phyloP scores from a whole-genome alignment of 2,113 vertebrate genomes.

The Pycnonotus jocosus region DNA sequence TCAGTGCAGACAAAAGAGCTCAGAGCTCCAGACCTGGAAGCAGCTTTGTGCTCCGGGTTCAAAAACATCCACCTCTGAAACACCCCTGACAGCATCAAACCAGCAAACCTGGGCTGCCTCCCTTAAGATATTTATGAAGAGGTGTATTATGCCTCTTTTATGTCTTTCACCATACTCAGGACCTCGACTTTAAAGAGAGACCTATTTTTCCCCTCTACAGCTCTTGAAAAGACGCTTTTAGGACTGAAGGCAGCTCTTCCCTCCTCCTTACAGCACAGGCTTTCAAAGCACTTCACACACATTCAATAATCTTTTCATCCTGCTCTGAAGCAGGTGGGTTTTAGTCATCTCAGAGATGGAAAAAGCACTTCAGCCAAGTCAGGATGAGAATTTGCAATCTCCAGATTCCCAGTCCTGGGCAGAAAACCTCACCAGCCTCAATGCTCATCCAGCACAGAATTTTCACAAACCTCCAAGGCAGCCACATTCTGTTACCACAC shows the following conservation, averaged over 20 bases:
- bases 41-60: neutral
- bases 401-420: neutral
- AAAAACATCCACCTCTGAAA: neutral
- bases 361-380: slow-evolving; percentile 34
- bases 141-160: neutral
- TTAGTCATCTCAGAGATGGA: neutral
- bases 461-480: neutral
- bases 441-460: neutral
- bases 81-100: neutral
- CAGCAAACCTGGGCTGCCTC: neutral
- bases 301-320: slow-evolving; percentile 46
- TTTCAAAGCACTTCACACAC: slow-evolving; percentile 50
- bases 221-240: slow-evolving; percentile 15
- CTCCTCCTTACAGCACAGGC: neutral
- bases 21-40: neutral
- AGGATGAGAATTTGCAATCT: neutral
- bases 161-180: slow-evolving; percentile 6
- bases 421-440: neutral
- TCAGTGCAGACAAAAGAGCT: neutral
- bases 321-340: slow-evolving; percentile 15
- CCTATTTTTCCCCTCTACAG: neutral
- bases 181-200: slow-evolving; percentile 5
- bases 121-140: neutral
- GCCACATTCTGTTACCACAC: neutral
- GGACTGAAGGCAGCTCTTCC: neutral